Conservation (phyloP, 1,140 invertebrate species). For the Pseudomyrmex cubaensis region DNA sequence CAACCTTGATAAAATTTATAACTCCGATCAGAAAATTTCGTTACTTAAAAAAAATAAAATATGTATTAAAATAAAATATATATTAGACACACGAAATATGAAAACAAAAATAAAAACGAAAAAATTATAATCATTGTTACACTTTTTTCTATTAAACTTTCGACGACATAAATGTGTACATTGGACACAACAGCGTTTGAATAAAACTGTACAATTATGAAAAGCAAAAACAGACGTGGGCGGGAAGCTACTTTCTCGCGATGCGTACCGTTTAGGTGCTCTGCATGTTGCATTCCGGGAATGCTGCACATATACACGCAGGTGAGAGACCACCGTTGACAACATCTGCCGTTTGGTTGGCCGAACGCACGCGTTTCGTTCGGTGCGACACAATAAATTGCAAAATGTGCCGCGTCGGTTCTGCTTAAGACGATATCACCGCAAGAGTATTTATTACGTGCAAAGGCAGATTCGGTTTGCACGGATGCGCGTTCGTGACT, state of each 20-base stretch:
- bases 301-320: constrained; percentile 39
- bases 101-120: no score
- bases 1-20: constrained; percentile 3
- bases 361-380: constrained; percentile 18
- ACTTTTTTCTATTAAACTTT: no score
- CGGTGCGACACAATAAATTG: constrained; percentile 42
- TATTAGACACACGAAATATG: no score
- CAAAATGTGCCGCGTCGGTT: constrained; percentile 24
- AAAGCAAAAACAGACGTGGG: constrained; percentile 2
- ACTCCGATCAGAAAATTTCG: no score
- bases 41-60: no score
- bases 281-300: constrained; percentile 26
- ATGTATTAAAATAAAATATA: no score
- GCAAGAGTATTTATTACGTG: constrained; percentile 51
- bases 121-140: no score
- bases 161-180: no score
- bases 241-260: constrained; percentile 38
- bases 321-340: constrained; percentile 16
- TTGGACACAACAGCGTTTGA: no score
- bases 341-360: constrained; percentile 32
- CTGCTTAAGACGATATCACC: constrained; percentile 30
- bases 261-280: constrained; percentile 17
- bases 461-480: constrained; percentile 31
- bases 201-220: background rate
- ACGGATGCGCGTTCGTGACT: constrained; percentile 20